Evolutionary conservation across 2,797 vertebrate species (phyloP), one percentile per base, ranked within the genome.

Genomic region (Smutsia gigantea): DNA sequence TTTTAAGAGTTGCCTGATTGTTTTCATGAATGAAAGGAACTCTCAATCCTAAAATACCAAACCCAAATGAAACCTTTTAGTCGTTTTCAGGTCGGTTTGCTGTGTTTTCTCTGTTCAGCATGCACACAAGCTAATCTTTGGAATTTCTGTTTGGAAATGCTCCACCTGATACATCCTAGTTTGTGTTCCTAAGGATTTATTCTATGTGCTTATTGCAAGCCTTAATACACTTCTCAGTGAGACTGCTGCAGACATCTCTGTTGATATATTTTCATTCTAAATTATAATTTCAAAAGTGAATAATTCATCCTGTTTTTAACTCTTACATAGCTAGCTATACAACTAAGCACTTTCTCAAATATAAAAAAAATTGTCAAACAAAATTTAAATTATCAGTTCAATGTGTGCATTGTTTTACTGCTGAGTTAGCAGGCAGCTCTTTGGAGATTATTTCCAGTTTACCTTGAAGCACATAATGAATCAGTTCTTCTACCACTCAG

Each of bases 1-100:
- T 85, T 85, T 84, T 85, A 91, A 85, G 63, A 49, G 46, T 81
- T 92, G 6, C 31, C 42, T 25, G 7, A n/a, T 95, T 94, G 34
- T 87, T 77, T 90, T 74, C 18, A 11, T 8, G 15, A 78, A 27
- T 69, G 78, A 71, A 94, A 87, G 49, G 49, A 91, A 92, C 34
- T 74, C 49, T 82, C 29, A 91, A 68, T 89, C 31, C 46, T 89
- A 66, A 85, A 88, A 89, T 69, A 25, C 10, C 27, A 82, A 86
- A 75, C 42, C 37, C 77, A 75, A 77, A n/a, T 59, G 49, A 93
- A 69, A 42, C 51, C 37, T 78, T 59, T 81, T 63, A 61, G 39
- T 84, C 19, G 13, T n/a, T 37, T 87, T 64, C 39, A n/a, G 19
- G 49, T 77, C 8, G 31, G 13, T 68, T 91, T 75, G 18, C 57